These are phyloP conservation scores for Campoletis raptor DNA, from an alignment of 2,888 invertebrate genomes.

Conservation along the genomic window DNA sequence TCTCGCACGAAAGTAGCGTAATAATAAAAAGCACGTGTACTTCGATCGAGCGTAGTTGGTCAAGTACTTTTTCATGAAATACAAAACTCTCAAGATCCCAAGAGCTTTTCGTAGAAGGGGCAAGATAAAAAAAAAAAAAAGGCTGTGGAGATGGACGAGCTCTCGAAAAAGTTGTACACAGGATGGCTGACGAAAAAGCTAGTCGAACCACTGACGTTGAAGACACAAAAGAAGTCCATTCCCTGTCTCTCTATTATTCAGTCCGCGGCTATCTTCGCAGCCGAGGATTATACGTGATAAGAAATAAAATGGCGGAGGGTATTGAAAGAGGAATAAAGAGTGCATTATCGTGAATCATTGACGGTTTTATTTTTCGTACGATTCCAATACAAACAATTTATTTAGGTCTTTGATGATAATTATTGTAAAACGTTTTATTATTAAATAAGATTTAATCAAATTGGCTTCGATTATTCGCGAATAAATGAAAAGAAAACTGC, in stretches of 20 bases:
- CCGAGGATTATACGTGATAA: slow-evolving; percentile 23
- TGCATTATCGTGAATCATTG: not conserved
- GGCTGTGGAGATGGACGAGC: slow-evolving; percentile 18
- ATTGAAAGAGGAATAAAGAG: slow-evolving; percentile 2
- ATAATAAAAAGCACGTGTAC: slow-evolving; percentile 25
- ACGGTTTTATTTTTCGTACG: not conserved
- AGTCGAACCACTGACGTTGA: slow-evolving; percentile 19
- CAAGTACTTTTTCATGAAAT: slow-evolving; percentile 46
- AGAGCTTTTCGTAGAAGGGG: slow-evolving; percentile 37
- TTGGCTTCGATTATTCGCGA: not conserved
- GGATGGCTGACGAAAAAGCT: slow-evolving; percentile 49
- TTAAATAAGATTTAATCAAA: not conserved
- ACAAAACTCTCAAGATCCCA: slow-evolving; percentile 43
- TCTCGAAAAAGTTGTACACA: slow-evolving; percentile 7
- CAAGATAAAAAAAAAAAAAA: slow-evolving; percentile 38
- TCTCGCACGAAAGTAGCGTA: not conserved
- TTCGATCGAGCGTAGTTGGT: slow-evolving; percentile 35
- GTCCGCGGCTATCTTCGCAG: not conserved
- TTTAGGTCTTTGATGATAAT: not conserved
- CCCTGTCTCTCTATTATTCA: slow-evolving; percentile 13
- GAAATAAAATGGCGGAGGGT: slow-evolving; percentile 5
- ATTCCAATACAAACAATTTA: not conserved
- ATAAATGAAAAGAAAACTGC: not conserved
- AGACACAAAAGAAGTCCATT: slow-evolving; percentile 9
- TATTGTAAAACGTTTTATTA: not conserved